phyloP scores from a whole-genome alignment of 30 jellyfish, hydroid and myxozoan genomes.

The Aurelia sp. region DNA sequence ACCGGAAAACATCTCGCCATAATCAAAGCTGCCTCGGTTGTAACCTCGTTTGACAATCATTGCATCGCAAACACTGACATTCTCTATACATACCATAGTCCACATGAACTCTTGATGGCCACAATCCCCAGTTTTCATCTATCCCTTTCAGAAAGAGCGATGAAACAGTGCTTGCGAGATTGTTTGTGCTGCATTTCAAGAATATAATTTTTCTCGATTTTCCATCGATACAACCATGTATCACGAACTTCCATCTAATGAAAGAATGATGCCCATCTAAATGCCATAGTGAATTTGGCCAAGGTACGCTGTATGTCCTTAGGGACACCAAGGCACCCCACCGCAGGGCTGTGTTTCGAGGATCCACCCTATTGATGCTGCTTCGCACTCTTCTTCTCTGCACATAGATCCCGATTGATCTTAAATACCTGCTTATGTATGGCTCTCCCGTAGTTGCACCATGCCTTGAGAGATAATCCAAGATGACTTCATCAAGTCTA shows the following conservation, averaged over 20 bases:
- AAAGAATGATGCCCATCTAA: too few relatives aligned
- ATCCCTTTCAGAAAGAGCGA: conserved; percentile 19
- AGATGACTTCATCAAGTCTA: too few relatives aligned
- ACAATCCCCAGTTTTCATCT: conserved; percentile 27
- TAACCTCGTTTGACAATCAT: conserved; percentile 47
- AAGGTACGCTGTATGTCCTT: too few relatives aligned
- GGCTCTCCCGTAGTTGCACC: conserved; percentile 55
- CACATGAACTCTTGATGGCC: conserved; percentile 38
- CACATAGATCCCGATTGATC: conserved; percentile 29
- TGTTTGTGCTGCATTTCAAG: conserved; percentile 19
- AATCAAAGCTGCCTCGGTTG: conserved; percentile 31
- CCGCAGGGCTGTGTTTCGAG: too few relatives aligned
- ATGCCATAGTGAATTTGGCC: too few relatives aligned
- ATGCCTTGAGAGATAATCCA: not conserved
- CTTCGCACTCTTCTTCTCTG: conserved; percentile 26
- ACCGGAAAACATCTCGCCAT: too few relatives aligned
- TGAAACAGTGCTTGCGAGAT: conserved; percentile 24
- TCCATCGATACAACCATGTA: too few relatives aligned
- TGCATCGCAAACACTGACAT: conserved; percentile 32
- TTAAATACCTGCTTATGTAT: conserved; percentile 12
- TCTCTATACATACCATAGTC: conserved; percentile 27
- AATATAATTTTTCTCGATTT: too few relatives aligned
- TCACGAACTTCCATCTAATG: too few relatives aligned
- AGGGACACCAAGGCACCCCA: too few relatives aligned
- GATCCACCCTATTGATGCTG: too few relatives aligned